Percentiles rank a stretch among this genome's conserved stretches.
Evolutionary conservation across 1,140 invertebrate species (phyloP).

Genomic region (Drosophila erecta): DNA sequence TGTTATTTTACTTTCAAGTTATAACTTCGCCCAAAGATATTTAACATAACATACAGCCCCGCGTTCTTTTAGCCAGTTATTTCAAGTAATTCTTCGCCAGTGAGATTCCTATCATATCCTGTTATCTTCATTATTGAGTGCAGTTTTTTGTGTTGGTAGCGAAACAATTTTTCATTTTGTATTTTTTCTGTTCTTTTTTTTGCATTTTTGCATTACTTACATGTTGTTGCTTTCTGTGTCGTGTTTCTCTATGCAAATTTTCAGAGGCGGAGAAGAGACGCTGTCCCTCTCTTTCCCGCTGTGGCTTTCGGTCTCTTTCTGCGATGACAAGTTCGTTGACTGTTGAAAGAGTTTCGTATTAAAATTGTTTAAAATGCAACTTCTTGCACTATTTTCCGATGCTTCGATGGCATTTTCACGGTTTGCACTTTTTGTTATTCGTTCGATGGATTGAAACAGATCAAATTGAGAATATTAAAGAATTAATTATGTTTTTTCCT

Average conservation of each 20-base stretch:
- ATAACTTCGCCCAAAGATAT: not conserved
- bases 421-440: slow-evolving; percentile 23
- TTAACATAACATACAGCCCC: not conserved
- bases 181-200: slow-evolving; percentile 10
- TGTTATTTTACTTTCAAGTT: not conserved
- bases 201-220: slow-evolving; percentile 53
- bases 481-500: slow-evolving; percentile 27
- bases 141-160: slow-evolving; percentile 58
- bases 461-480: slow-evolving; percentile 30
- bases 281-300: slow-evolving; percentile 17
- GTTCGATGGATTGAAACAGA: slow-evolving; percentile 48
- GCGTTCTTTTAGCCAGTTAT: not conserved
- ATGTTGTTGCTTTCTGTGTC: slow-evolving; percentile 47
- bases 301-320: slow-evolving; percentile 6
- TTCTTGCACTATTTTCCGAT: slow-evolving; percentile 53
- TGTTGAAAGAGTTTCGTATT: slow-evolving; percentile 31
- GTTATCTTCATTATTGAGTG: slow-evolving; percentile 32
- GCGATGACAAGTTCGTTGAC: slow-evolving; percentile 62
- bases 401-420: slow-evolving; percentile 55
- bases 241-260: slow-evolving; percentile 57
- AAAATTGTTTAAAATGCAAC: slow-evolving; percentile 65
- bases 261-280: slow-evolving; percentile 34
- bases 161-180: slow-evolving; percentile 60
- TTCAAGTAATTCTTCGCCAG: not conserved
- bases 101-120: not conserved